Evolutionary conservation across 2,888 invertebrate genomes (phyloP).

Genomic region (Cephus sareptanus): DNA sequence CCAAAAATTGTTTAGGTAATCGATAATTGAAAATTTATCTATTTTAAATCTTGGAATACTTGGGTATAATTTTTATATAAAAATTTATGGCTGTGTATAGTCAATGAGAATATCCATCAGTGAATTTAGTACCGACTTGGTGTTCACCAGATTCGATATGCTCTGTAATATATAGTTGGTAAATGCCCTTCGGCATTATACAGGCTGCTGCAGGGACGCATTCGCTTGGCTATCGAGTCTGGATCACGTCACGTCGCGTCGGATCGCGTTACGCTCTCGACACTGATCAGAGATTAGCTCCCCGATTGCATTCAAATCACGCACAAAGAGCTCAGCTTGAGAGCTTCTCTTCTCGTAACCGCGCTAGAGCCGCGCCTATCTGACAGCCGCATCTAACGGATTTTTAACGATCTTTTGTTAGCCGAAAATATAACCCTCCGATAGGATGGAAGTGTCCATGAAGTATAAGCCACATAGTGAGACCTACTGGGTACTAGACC

Average conservation of each 20-base stretch:
- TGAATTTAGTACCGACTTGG: neutral
- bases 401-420: conserved; percentile 64
- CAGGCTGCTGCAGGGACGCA: conserved; percentile 39
- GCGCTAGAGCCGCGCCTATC: conserved; percentile 51
- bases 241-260: conserved; percentile 62
- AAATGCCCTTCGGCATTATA: conserved; percentile 11
- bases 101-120: neutral
- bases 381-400: conserved; percentile 63
- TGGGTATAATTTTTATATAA: neutral
- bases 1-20: neutral
- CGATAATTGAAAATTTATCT: neutral
- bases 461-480: conserved; percentile 19
- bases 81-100: neutral
- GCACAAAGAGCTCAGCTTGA: conserved; percentile 60
- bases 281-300: conserved; percentile 65
- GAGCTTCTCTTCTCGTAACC: conserved; percentile 42
- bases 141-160: neutral
- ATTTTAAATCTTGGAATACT: neutral
- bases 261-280: conserved; percentile 64
- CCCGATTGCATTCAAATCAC: conserved; percentile 64
- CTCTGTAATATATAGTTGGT: conserved; percentile 11
- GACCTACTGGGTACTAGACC: neutral
- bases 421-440: conserved; percentile 34
- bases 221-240: conserved; percentile 56
- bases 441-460: conserved; percentile 19